A percentile compares a stretch with the other conserved stretches of the same genome.
Conservation (phyloP, 2,113 vertebrate species). For the Misgurnus mizolepis region DNA sequence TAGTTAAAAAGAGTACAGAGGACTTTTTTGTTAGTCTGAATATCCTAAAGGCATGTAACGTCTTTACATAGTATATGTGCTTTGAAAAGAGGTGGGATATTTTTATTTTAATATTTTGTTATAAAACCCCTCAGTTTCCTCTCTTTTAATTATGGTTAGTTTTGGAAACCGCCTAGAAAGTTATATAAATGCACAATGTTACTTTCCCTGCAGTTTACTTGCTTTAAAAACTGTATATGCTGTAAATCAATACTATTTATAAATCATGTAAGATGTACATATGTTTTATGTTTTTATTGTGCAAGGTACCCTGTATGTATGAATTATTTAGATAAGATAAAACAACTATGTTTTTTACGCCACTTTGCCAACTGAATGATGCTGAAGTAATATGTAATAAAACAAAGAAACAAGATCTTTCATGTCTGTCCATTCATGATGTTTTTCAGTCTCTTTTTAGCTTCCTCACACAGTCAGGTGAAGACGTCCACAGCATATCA, state of each 20-base stretch:
- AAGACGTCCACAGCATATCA: slow-evolving; percentile 3
- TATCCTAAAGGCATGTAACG: background rate
- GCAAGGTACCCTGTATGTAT: slow-evolving; percentile 57
- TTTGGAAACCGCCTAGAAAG: slow-evolving; percentile 20
- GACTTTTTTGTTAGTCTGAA: background rate
- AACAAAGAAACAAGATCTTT: slow-evolving; percentile 40
- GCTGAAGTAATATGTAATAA: slow-evolving; percentile 61
- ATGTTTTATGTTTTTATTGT: slow-evolving; percentile 61
- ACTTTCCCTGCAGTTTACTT: slow-evolving; percentile 38
- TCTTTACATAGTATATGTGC: background rate
- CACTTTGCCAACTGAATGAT: slow-evolving; percentile 63
- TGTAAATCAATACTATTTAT: slow-evolving; percentile 64
- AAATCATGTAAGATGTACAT: slow-evolving; percentile 63
- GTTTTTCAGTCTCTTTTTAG: background rate
- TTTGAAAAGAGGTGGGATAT: background rate
- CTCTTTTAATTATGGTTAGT: slow-evolving; percentile 9
- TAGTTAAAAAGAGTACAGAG: no score
- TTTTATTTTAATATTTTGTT: background rate
- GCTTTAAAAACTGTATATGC: slow-evolving; percentile 57
- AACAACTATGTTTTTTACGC: slow-evolving; percentile 65
- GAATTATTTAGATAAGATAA: slow-evolving; percentile 66
- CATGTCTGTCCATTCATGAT: slow-evolving; percentile 22
- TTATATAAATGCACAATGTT: slow-evolving; percentile 45
- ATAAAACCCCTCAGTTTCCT: slow-evolving; percentile 11
- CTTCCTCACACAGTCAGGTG: slow-evolving; percentile 8